A percentile compares a stretch with the other conserved stretches of the same genome.
phyloP scores from a whole-genome alignment of 2,888 invertebrate species.

The Scelioninae gen. 2 region DNA sequence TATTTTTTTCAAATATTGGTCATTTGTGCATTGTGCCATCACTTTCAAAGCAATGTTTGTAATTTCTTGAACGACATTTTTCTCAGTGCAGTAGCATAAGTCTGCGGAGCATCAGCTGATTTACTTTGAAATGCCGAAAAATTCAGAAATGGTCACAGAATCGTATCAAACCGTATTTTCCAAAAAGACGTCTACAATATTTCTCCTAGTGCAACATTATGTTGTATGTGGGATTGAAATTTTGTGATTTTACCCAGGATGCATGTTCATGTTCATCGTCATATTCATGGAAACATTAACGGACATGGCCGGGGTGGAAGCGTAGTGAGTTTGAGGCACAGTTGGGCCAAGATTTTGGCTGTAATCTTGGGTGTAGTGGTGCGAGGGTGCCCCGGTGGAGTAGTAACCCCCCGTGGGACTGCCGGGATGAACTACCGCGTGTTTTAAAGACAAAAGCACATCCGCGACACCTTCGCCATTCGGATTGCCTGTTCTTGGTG shows the following conservation, averaged over 20 bases:
- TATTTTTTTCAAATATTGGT: no score
- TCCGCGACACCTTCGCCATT: conserved; percentile 88
- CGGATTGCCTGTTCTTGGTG: conserved; percentile 77
- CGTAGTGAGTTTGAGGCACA: conserved; percentile 77
- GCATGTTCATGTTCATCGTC: conserved; percentile 88
- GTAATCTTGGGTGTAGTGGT: conserved; percentile 71
- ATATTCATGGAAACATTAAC: conserved; percentile 98
- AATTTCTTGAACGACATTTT: no score
- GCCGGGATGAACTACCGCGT: conserved; percentile 90
- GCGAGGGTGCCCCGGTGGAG: conserved; percentile 68
- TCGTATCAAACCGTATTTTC: no score
- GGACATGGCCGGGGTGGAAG: conserved; percentile 88
- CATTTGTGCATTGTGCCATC: no score
- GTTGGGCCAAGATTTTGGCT: conserved; percentile 70
- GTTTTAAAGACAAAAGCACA: conserved; percentile 90
- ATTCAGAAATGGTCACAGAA: no score
- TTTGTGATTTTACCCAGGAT: conserved; percentile 68
- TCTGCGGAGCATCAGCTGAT: no score
- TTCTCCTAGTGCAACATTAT: no score
- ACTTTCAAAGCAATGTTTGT: no score
- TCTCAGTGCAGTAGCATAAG: no score
- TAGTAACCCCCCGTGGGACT: conserved; percentile 74
- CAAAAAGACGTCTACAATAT: no score
- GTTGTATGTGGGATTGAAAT: background rate
- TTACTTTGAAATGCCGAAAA: no score